phyloP scores from a whole-genome alignment of 1,140 invertebrate species.

The Drosophila persimilis region DNA sequence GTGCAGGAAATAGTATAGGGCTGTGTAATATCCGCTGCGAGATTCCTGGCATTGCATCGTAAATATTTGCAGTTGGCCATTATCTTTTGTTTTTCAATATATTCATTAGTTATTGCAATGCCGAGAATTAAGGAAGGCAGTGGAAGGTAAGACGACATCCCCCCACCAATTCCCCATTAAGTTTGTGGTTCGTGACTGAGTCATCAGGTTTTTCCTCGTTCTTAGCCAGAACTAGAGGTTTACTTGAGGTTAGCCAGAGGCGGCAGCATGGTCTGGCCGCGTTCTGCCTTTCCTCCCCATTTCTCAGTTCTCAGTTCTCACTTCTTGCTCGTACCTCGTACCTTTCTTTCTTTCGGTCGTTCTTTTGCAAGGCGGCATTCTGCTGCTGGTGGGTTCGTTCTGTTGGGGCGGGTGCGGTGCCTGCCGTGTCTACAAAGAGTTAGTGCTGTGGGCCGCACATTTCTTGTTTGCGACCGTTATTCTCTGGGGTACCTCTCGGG shows the following conservation, averaged over 20 bases:
- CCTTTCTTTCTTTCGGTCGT: constrained; percentile 16
- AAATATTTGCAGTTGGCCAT: constrained; percentile 45
- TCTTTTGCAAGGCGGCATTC: constrained; percentile 35
- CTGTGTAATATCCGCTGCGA: constrained; percentile 57
- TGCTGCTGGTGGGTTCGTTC: background rate
- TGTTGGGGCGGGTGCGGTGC: background rate
- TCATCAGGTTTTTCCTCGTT: constrained; percentile 55
- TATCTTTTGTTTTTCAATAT: constrained; percentile 42
- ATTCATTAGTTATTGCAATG: constrained; percentile 13
- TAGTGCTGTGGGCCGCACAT: constrained; percentile 45
- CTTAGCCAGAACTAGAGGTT: constrained; percentile 50
- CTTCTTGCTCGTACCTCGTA: constrained; percentile 9
- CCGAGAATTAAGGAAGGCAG: constrained; percentile 8
- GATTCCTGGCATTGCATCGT: constrained; percentile 8
- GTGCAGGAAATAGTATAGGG: constrained; percentile 44
- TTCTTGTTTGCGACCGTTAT: constrained; percentile 52
- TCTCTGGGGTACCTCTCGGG: constrained; percentile 11
- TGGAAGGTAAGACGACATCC: background rate
- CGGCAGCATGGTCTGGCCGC: background rate
- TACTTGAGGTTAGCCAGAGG: constrained; percentile 64
- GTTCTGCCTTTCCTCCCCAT: constrained; percentile 32
- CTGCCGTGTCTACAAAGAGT: no score
- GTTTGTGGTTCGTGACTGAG: constrained; percentile 58
- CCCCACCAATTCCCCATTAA: constrained; percentile 38
- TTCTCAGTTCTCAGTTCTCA: constrained; percentile 15